Evolutionary conservation across 2,888 invertebrate genomes (phyloP).

Genomic region (Acrobasis suavella): DNA sequence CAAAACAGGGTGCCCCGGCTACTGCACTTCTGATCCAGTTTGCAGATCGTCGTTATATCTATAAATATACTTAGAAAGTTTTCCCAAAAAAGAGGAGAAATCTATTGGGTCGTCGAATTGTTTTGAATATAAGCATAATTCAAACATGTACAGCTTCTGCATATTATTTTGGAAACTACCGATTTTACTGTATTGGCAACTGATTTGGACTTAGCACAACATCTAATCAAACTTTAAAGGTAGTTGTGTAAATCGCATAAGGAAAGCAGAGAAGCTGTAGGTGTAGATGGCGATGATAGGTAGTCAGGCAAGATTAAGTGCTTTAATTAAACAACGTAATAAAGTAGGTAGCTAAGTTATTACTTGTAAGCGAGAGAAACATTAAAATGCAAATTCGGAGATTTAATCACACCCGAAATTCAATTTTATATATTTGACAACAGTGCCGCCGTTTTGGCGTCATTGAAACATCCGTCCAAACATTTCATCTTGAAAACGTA

Average conservation of each 20-base stretch:
- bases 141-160: background rate
- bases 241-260: too few relatives aligned
- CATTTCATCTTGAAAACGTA: constrained; percentile 10
- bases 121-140: background rate
- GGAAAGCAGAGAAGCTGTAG: too few relatives aligned
- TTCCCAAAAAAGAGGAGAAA: constrained; percentile 2
- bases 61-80: constrained; percentile 23
- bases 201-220: too few relatives aligned
- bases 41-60: constrained; percentile 20
- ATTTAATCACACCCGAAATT: constrained; percentile 36
- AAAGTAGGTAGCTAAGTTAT: background rate
- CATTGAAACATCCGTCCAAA: constrained; percentile 15
- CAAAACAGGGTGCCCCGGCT: constrained; percentile 31
- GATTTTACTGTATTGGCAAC: too few relatives aligned
- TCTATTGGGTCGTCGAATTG: constrained; percentile 3
- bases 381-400: constrained; percentile 40
- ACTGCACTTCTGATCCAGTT: constrained; percentile 29
- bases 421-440: constrained; percentile 29
- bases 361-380: constrained; percentile 8
- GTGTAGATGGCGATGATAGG: too few relatives aligned
- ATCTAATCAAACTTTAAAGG: too few relatives aligned
- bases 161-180: background rate
- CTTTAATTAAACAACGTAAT: background rate
- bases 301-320: background rate
- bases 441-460: background rate